Evolutionary conservation across 1,140 invertebrate genomes (phyloP), one percentile per base, ranked within the genome.

Genomic region (Drosophila asahinai): DNA sequence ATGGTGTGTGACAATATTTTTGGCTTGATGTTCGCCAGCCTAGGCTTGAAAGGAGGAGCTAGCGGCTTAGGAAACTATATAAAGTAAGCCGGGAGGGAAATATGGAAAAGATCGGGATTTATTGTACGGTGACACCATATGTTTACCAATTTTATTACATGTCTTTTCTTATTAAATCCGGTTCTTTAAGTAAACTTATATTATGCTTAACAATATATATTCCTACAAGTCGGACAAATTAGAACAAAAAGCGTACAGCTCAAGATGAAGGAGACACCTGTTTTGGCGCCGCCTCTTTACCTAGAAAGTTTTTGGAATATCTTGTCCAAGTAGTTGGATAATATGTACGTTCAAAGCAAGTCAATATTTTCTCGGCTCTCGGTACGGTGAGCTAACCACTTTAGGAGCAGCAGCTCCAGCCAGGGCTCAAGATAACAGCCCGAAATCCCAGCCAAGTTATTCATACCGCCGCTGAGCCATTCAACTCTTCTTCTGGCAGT

Each of bases 371-470:
- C 14, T 45, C 22, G 40, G 42, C 19, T 64, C 27, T 54, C 22
- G 49, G 49, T 25, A n/a, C 15, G 33, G 42, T 33, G 40, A 76
- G 61, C 30, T 49, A 64, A 63, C 71, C 73, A 72, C 65, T 72
- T 71, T 33, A 49, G 65, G 49, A n/a, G n/a, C 30, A 61, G 48
- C 57, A 70, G 67, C 64, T 19, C n/a, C 71, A 74, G 58, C 70
- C 36, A 40, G 43, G 40, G 15, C 49, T 40, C 59, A 25, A 64
- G 72, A 75, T 75, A 64, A 57, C 58, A 64, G 51, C 49, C 49
- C 72, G n/a, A 64, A 75, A 52, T 51, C 47, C 63, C 22, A 71
- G 81, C 77, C 72, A 87, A 83, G 80, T 80, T 66, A 81, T 77
- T 72, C 70, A 83, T 82, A 62, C 30, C 42, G 45, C 48, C 49